Conservation (phyloP, 2,797 vertebrate genomes). For the Falco berigora region DNA sequence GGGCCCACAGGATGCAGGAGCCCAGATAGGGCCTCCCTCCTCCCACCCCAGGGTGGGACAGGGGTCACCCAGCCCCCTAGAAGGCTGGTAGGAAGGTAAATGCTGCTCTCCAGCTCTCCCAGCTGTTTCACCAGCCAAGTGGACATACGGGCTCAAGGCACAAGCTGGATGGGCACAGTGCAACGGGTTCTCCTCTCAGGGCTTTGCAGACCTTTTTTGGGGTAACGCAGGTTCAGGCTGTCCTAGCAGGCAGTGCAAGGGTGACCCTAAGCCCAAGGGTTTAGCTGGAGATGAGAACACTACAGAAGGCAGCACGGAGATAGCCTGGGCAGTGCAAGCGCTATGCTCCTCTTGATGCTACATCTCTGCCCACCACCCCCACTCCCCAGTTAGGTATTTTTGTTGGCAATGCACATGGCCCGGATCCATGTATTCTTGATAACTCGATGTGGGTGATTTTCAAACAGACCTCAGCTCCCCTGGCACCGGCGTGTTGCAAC, state of each 20-base stretch:
- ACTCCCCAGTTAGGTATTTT: not conserved
- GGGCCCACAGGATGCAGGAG: not conserved
- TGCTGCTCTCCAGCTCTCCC: not conserved
- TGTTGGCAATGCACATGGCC: not conserved
- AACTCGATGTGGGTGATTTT: not conserved
- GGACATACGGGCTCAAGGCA: not conserved
- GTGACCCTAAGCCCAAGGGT: not conserved
- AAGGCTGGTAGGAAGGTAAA: not conserved
- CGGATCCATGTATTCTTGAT: not conserved
- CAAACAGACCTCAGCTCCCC: not conserved
- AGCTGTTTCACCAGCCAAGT: not conserved
- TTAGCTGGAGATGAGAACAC: not conserved
- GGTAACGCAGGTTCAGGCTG: not conserved
- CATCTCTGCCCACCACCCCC: too few relatives aligned
- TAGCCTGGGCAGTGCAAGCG: not conserved
- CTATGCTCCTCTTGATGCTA: fast-evolving
- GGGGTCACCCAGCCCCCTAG: not conserved
- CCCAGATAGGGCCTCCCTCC: not conserved
- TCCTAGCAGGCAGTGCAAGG: not conserved
- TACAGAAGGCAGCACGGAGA: not conserved
- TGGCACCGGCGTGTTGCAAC: not conserved
- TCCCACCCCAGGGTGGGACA: not conserved
- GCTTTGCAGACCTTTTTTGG: not conserved
- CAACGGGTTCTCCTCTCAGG: not conserved
- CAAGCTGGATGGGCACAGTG: not conserved